Conservation (phyloP, 2,797 vertebrate species). For the Darevskia nairensis region DNA sequence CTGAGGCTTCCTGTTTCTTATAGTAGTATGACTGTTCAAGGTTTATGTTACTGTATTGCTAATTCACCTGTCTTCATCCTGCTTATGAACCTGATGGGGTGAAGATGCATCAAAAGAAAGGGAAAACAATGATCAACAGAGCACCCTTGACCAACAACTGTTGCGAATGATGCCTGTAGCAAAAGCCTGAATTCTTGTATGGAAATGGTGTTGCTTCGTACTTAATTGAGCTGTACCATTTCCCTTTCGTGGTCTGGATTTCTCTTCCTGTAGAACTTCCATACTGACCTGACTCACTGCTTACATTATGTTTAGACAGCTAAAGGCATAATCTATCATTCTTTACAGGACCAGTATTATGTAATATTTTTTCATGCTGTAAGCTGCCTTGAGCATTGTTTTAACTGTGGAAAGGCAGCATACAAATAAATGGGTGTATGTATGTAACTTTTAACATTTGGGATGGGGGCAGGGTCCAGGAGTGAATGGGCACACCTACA, state of each 20-base stretch:
- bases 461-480: background rate
- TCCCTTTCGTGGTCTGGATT: too few relatives aligned
- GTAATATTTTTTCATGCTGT: background rate
- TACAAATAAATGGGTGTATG: too few relatives aligned
- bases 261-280: too few relatives aligned
- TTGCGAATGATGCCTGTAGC: too few relatives aligned
- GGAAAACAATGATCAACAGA: background rate
- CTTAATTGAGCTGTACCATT: too few relatives aligned
- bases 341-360: too few relatives aligned
- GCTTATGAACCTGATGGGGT: too few relatives aligned
- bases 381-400: background rate
- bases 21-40: background rate
- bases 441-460: background rate
- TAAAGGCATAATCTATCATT: too few relatives aligned
- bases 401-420: background rate
- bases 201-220: too few relatives aligned
- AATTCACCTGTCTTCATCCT: background rate
- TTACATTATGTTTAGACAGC: too few relatives aligned
- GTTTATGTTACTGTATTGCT: background rate
- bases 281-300: too few relatives aligned
- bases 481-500: background rate
- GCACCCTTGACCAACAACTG: background rate
- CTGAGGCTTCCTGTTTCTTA: conserved; percentile 12
- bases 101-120: background rate
- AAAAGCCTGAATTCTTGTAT: too few relatives aligned